Evolutionary conservation across 2,888 invertebrate genomes (phyloP), one percentile per base, ranked within the genome.

Genomic region (Lochmaea capreae): DNA sequence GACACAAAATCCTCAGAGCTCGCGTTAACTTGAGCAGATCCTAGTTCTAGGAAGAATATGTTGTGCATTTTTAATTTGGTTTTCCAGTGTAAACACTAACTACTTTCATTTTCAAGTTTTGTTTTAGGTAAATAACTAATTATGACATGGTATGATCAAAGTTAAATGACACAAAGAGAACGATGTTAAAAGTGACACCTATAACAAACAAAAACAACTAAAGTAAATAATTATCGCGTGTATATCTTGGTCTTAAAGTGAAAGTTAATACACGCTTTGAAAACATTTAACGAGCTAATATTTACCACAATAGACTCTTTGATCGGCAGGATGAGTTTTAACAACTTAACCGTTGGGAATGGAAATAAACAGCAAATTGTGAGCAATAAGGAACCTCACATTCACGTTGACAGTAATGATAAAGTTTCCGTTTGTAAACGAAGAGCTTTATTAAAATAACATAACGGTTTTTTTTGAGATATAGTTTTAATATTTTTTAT

Each of bases 121-220:
- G 12, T 46, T 46, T 12, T 46, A 14, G 12, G 0, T 22, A 57
- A 14, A 11, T 26, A 58, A 58, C 61, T 16, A 61, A 61, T 61
- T 61, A 54, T 61, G 9, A n/a, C 61, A 39, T 54, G 3, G 18
- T 14, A n/a, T 39, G 61, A 61, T 61, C 61, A 61, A 61, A 61
- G 61, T 18, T 61, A 61, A 61, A 33, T 16, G 14, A 61, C 33
- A 33, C 12, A 39, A 61, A 61, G 39, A 33, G 39, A 1, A 8
- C 39, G 12, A 61, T n/a, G 61, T 61, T 61, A 61, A 33, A 33
- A 61, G 33, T 61, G 61, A 61, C 61, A 61, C 61, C 61, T 61
- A 61, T 33, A 61, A 61, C 8, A 39, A 61, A 61, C 39, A 16
- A 39, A 33, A 61, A 61, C 33, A 61, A 61, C 61, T 39, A 18